phyloP scores from a whole-genome alignment of 2,888 invertebrate genomes.

The Liodrosophila aerea region DNA sequence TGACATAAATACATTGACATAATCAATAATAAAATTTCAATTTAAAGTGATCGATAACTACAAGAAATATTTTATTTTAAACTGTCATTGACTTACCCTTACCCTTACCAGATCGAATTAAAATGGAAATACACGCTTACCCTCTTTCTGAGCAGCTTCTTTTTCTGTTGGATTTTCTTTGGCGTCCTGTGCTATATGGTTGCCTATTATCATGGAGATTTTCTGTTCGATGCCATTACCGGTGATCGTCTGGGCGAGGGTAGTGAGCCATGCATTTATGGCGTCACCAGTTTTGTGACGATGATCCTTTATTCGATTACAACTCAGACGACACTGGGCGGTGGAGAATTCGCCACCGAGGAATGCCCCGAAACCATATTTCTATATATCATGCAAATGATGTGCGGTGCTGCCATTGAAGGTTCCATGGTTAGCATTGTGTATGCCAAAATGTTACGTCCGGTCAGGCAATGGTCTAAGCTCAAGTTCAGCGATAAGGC shows the following conservation, averaged over 20 bases:
- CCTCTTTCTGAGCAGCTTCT: constrained; percentile 92
- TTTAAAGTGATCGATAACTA: too few relatives aligned
- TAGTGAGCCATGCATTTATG: constrained; percentile 84
- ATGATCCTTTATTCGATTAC: constrained; percentile 93
- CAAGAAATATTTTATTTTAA: too few relatives aligned
- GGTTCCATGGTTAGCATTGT: constrained; percentile 86
- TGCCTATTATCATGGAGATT: constrained; percentile 89
- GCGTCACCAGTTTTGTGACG: constrained; percentile 85
- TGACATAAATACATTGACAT: too few relatives aligned
- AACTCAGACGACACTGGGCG: constrained; percentile 93
- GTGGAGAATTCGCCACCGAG: constrained; percentile 90
- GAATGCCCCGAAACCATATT: constrained; percentile 90
- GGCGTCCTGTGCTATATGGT: constrained; percentile 91
- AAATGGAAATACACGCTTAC: constrained; percentile 96
- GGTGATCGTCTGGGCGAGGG: constrained; percentile 82
- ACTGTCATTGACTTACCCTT: too few relatives aligned
- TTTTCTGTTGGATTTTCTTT: constrained; percentile 91
- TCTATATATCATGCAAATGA: constrained; percentile 91
- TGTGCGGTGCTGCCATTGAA: constrained; percentile 85
- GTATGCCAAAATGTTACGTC: constrained; percentile 91
- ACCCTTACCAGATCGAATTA: constrained; percentile 84
- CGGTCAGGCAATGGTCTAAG: constrained; percentile 89
- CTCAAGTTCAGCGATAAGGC: constrained; percentile 91
- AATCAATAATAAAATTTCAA: too few relatives aligned
- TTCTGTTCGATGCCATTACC: constrained; percentile 85